Percentiles rank a stretch among this genome's conserved stretches.
phyloP scores from a whole-genome alignment of 2,797 vertebrate species.

The Iguana delicatissima region DNA sequence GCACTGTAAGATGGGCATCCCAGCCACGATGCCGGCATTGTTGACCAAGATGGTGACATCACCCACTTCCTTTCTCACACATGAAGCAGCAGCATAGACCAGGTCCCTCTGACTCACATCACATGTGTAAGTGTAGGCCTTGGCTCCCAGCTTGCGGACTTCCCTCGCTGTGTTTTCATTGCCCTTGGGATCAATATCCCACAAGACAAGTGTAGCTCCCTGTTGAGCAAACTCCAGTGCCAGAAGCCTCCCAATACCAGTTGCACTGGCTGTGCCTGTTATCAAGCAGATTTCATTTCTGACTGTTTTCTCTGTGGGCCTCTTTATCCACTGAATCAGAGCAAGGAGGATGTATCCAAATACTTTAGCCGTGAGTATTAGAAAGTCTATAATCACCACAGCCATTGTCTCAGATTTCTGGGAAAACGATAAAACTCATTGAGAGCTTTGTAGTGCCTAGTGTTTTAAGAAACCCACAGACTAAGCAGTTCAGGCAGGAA shows the following conservation, averaged over 20 bases:
- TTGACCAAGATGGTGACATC: conserved; percentile 80
- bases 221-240: conserved; percentile 41
- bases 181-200: conserved; percentile 77
- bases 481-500: not conserved
- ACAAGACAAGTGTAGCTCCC: conserved; percentile 78
- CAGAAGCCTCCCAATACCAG: conserved; percentile 30
- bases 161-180: conserved; percentile 77
- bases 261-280: conserved; percentile 66
- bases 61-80: conserved; percentile 77
- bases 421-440: not conserved
- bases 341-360: conserved; percentile 14
- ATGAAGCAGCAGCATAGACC: conserved; percentile 75
- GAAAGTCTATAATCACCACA: conserved; percentile 20
- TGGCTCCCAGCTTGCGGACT: conserved; percentile 69
- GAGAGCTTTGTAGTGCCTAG: not conserved
- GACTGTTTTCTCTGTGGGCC: conserved; percentile 33
- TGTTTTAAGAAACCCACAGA: not conserved
- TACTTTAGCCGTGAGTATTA: conserved; percentile 26
- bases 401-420: conserved; percentile 22
- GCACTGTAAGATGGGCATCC: conserved; percentile 76
- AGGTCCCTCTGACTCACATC: conserved; percentile 73
- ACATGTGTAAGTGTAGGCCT: conserved; percentile 77
- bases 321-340: conserved; percentile 25
- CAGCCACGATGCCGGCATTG: conserved; percentile 78
- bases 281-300: conserved; percentile 66